Percentiles rank a stretch among this genome's conserved stretches.
Conservation (phyloP, 2,113 vertebrate species). For the Psammodynastes pulverulentus region DNA sequence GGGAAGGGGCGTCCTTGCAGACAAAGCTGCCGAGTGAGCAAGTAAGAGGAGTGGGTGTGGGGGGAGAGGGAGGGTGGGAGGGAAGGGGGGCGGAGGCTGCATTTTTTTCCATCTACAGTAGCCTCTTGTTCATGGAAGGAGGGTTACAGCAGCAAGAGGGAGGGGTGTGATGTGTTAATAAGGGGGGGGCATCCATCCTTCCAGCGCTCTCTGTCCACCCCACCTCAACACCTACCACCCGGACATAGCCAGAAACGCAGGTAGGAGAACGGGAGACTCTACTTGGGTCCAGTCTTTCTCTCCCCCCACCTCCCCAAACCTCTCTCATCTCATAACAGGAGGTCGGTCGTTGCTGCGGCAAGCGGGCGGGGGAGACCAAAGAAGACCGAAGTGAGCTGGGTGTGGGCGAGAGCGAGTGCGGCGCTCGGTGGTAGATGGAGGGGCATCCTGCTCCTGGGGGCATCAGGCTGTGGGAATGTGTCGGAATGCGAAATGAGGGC, state of each 20-base stretch:
- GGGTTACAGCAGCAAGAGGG: background rate
- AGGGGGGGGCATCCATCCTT: background rate
- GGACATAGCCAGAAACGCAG: constrained; percentile 6
- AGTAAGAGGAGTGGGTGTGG: constrained; percentile 10
- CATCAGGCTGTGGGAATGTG: background rate
- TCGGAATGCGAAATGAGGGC: background rate
- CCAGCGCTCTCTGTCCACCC: background rate
- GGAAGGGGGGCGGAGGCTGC: constrained; percentile 4
- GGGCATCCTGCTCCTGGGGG: background rate
- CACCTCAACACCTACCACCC: background rate
- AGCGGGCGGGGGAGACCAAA: constrained; percentile 22
- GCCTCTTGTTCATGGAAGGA: background rate
- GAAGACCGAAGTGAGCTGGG: background rate
- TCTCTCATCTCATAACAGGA: background rate
- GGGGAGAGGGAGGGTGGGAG: background rate
- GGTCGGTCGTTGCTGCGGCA: constrained; percentile 15
- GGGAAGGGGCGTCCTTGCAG: constrained; percentile 26
- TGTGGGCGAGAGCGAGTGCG: background rate
- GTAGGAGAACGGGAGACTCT: background rate
- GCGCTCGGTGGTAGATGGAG: background rate
- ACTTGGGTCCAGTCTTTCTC: background rate
- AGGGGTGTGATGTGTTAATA: constrained; percentile 1
- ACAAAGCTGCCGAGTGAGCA: constrained; percentile 24
- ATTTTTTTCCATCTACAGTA: background rate
- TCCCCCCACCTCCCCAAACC: background rate